Evolutionary conservation across 2,888 invertebrate species (phyloP), one percentile per base, ranked within the genome.

Genomic region (Dexiosoma caninum): DNA sequence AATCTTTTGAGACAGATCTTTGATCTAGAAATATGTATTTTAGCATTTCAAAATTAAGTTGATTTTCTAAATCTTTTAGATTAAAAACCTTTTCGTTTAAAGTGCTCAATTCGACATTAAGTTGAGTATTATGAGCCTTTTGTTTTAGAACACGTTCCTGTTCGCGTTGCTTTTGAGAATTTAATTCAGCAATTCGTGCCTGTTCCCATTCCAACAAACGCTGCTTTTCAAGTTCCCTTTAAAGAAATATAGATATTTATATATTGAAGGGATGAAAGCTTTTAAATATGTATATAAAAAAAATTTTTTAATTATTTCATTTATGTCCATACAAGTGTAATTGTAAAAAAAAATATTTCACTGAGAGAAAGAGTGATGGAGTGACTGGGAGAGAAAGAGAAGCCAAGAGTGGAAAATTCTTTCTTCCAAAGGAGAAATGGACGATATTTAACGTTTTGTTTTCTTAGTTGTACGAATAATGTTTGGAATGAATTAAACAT

Each of bases 151-250:
- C 95, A 85, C 94, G 94, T 86, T 95, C 95, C 88, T 97, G 96
- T 88, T 97, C 96, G 83, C 95, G 94, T 59, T 96, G 95, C 9
- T 96, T 92, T 87, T 96, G 94, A 12, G 95, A 93, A 90, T 97
- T 95, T 82, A 99, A 91, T 88, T 98, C 98, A 59, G 95, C 94
- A 23, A 94, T 93, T 82, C 93, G 94, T 87, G 98, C 97, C 86
- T 96, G 96, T 90, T 99, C 98, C 96, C 98, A 97, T 89, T 99
- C 99, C 70, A 96, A 91, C 87, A 98, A 97, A 57, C 98, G 93
- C 86, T 98, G 98, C 60, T 98, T 92, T 87, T 99, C 98, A 94
- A 98, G 95, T 91, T 98, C 98, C 88, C 94, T 93, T 53, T 23
- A 14, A 81, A 84, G 86, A 27, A n/a, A n/a, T n/a, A n/a, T n/a